These are phyloP conservation scores for Unio pictorum DNA, from an alignment of 2,888 invertebrate genomes.

Conservation along the genomic window DNA sequence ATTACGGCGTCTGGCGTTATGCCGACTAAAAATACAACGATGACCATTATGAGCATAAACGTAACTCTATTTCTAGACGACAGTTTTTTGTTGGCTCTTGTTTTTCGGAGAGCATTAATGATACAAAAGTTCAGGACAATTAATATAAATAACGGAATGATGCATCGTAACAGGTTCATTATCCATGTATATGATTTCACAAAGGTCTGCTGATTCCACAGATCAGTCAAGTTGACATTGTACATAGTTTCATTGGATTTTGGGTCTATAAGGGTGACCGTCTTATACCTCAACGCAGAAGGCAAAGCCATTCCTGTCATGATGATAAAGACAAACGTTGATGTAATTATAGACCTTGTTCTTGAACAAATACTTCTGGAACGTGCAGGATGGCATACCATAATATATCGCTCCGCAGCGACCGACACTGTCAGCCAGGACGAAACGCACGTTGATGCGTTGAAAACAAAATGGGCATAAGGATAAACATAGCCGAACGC, in stretches of 20 bases:
- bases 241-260: conserved; percentile 23
- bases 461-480: conserved; percentile 65
- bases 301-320: conserved; percentile 55
- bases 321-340: conserved; percentile 37
- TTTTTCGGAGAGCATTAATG: conserved; percentile 48
- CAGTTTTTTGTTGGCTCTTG: conserved; percentile 29
- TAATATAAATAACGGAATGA: conserved; percentile 54
- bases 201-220: conserved; percentile 47
- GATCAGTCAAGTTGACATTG: conserved; percentile 32
- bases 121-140: conserved; percentile 53
- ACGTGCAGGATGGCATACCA: conserved; percentile 63
- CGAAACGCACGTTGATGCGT: conserved; percentile 60
- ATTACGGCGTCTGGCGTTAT: conserved; percentile 64
- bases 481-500: conserved; percentile 61
- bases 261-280: conserved; percentile 24
- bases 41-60: conserved; percentile 62
- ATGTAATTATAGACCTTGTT: conserved; percentile 46
- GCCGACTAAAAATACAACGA: conserved; percentile 63
- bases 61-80: conserved; percentile 54
- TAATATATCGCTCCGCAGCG: conserved; percentile 64
- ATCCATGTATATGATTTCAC: conserved; percentile 45
- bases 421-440: conserved; percentile 68
- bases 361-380: conserved; percentile 55
- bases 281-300: conserved; percentile 48
- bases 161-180: conserved; percentile 52